Evolutionary conservation across 2,113 vertebrate genomes (phyloP), one percentile per base, ranked within the genome.

Genomic region (rat (Rattus norvegicus)): DNA sequence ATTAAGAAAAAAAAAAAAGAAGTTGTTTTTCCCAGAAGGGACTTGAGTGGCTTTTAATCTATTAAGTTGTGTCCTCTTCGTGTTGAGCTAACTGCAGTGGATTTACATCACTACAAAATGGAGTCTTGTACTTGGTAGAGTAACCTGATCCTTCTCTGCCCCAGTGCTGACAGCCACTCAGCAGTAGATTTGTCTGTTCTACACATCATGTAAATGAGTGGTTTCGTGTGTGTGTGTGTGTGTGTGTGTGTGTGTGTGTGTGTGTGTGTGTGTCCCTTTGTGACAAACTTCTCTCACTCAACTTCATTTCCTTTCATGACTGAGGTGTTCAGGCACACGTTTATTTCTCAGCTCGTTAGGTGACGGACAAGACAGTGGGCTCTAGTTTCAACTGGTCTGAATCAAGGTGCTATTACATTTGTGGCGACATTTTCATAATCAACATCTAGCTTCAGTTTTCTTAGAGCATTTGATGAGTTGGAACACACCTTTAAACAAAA

Each of bases 401-500:
- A 47, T 79, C 49, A 80, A 73, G 70, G 17, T 92, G 19, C 12
- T 59, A 5, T 24, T 16, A 86, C 26, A 54, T 47, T 52, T 39
- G 8, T 89, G 77, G 22, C 24, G 24, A 73, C 17, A 63, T 67
- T 95, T 95, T 86, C 85, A 39, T 86, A 26, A 16, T 91, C 67
- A 69, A 56, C 2, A 49, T 86, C 13, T 61, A 65, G 54, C 79
- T 91, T 69, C 22, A 80, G 1, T 91, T 80, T 5, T 96, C 59
- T 92, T 70, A 7, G 52, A 86, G 52, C 90, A 80, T 56, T 54
- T 67, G 12, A 65, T 95, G 33, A 49, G 19, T 75, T 96, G 59
- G 43, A 85, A 36, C 81, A 73, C 95, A 24, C 76, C 49, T 87
- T 95, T 69, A 88, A 84, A 54, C 26, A 91, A 92, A 95, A 73